These are phyloP conservation scores for Eutolmus rufibarbis DNA, from an alignment of 2,888 invertebrate species.

Conservation along the genomic window DNA sequence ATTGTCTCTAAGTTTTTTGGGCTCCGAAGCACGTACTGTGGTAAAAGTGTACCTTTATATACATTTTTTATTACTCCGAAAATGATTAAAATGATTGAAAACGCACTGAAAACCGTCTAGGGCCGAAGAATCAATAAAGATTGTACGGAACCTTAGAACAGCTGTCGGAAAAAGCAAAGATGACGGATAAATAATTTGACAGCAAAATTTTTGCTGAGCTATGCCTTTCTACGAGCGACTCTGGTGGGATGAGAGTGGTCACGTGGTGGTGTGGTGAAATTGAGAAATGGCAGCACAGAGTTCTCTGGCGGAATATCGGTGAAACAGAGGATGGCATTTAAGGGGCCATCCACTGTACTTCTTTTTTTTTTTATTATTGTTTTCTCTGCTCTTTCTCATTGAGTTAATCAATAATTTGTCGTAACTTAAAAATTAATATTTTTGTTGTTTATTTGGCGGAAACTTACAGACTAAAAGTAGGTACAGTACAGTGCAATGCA, in stretches of 20 bases:
- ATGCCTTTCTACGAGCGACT: background rate
- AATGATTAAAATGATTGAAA: background rate
- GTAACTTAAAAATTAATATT: too few species aligned
- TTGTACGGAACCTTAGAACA: constrained; percentile 42
- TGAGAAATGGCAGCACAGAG: too few species aligned
- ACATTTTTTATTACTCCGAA: background rate
- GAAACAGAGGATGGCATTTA: too few species aligned
- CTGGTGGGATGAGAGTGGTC: background rate
- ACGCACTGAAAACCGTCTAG: background rate
- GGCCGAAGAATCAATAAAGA: background rate
- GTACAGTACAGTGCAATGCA: too few species aligned
- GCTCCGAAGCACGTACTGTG: background rate
- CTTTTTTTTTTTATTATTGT: too few species aligned
- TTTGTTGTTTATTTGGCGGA: too few species aligned
- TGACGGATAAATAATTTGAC: constrained; percentile 19
- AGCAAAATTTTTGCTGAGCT: background rate
- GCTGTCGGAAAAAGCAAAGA: constrained; percentile 44
- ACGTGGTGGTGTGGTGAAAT: too few species aligned
- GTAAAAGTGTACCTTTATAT: background rate
- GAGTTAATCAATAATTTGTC: too few species aligned
- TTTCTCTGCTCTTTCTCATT: too few species aligned
- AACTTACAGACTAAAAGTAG: too few species aligned
- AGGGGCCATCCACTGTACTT: too few species aligned
- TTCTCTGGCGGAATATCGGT: too few species aligned
- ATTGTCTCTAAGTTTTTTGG: background rate